phyloP scores from a whole-genome alignment of 2,113 vertebrate species.

The Clarias macrocephalus region DNA sequence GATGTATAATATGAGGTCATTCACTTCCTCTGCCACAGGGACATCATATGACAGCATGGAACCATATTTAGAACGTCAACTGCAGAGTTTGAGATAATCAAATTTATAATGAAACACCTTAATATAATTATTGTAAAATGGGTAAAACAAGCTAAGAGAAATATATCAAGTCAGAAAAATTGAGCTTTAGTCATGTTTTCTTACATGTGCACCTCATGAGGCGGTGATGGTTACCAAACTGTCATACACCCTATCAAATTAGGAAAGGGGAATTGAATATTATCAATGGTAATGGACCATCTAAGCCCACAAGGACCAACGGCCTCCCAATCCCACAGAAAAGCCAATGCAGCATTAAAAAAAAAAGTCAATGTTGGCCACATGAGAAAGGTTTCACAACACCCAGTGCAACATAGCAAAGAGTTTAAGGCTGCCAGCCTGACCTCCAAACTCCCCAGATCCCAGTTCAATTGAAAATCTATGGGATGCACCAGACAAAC shows the following conservation, averaged over 20 bases:
- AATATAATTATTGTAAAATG: not conserved
- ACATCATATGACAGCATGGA: not conserved
- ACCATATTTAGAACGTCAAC: too few relatives aligned
- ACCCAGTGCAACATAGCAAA: too few relatives aligned
- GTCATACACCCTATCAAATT: not conserved
- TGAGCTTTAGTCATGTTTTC: not conserved
- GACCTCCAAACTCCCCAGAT: too few relatives aligned
- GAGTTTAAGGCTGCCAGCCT: too few relatives aligned
- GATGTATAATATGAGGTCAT: slow-evolving; percentile 21
- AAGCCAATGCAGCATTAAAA: too few relatives aligned
- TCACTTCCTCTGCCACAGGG: not conserved
- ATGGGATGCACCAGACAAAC: too few relatives aligned
- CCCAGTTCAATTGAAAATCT: too few relatives aligned
- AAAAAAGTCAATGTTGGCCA: too few relatives aligned
- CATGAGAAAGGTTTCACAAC: too few relatives aligned
- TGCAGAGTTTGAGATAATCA: not conserved
- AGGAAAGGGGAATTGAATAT: not conserved
- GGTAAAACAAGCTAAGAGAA: not conserved
- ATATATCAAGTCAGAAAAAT: not conserved
- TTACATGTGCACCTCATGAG: not conserved
- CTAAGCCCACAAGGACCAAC: too few relatives aligned
- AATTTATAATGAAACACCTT: not conserved
- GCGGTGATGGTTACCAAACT: not conserved
- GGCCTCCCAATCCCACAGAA: too few relatives aligned
- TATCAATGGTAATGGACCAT: too few relatives aligned